Conservation (phyloP, 1,140 invertebrate species). For the Zaprionus tsacasi region DNA sequence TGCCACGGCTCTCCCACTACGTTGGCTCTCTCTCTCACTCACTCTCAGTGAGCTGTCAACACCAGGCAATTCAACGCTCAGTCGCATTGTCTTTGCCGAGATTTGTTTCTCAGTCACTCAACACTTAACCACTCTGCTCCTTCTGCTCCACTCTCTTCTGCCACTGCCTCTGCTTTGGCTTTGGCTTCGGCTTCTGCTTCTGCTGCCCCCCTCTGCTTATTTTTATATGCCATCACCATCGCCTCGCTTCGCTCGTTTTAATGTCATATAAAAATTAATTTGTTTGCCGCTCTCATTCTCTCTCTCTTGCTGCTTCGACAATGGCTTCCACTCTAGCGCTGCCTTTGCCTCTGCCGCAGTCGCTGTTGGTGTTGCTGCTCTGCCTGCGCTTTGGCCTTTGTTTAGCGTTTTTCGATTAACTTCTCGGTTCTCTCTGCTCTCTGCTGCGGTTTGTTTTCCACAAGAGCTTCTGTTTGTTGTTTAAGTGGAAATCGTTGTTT, state of each 20-base stretch:
- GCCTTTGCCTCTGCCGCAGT: constrained; percentile 21
- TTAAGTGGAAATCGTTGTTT: constrained; percentile 83
- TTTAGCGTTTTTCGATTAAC: constrained; percentile 82
- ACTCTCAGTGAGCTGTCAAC: constrained; percentile 50
- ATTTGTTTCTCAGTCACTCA: constrained; percentile 78
- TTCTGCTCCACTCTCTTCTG: not conserved
- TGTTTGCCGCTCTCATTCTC: constrained; percentile 71
- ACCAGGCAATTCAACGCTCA: constrained; percentile 56
- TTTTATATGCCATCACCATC: constrained; percentile 38
- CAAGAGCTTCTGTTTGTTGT: constrained; percentile 57
- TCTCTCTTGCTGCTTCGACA: constrained; percentile 2
- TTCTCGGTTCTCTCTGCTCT: constrained; percentile 67
- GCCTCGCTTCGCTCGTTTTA: constrained; percentile 78
- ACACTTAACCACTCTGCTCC: constrained; percentile 66
- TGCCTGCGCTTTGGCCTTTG: constrained; percentile 45
- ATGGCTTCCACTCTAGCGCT: not conserved
- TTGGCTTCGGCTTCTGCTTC: not conserved
- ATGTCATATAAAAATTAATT: constrained; percentile 83
- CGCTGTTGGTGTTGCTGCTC: too few relatives aligned
- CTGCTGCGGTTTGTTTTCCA: constrained; percentile 58
- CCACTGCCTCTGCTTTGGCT: too few relatives aligned
- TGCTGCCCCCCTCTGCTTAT: not conserved
- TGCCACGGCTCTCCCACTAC: constrained; percentile 17
- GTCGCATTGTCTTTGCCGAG: constrained; percentile 73
- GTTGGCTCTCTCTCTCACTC: constrained; percentile 31